A percentile compares a stretch with the other conserved stretches of the same genome.
Conservation (phyloP, 2,888 invertebrate species). For the Amorpha juglandis region DNA sequence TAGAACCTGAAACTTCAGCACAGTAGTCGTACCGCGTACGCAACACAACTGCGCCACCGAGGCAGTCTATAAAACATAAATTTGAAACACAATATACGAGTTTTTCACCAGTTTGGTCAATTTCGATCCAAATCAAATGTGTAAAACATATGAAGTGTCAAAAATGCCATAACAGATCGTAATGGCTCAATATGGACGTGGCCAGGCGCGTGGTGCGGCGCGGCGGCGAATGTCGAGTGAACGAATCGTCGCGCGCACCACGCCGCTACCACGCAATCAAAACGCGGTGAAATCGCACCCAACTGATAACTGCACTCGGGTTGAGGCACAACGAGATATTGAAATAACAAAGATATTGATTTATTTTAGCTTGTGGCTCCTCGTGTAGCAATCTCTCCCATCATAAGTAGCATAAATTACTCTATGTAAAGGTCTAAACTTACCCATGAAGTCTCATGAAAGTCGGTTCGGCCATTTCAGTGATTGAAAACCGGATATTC, state of each 20-base stretch:
- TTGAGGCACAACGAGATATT: conserved; percentile 37
- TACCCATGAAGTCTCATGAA: too few species aligned
- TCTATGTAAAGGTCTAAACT: too few species aligned
- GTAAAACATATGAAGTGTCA: conserved; percentile 14
- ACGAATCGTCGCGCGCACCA: conserved; percentile 39
- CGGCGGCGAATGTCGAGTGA: conserved; percentile 31
- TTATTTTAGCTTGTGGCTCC: too few species aligned
- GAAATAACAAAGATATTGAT: neutral
- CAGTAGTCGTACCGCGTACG: too few species aligned
- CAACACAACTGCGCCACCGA: too few species aligned
- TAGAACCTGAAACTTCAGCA: too few species aligned
- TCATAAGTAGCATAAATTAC: too few species aligned
- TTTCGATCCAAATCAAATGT: conserved; percentile 12
- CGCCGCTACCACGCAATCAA: conserved; percentile 63
- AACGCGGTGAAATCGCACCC: conserved; percentile 66
- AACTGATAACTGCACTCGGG: conserved; percentile 56
- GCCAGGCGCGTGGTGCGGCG: neutral
- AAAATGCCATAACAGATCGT: conserved; percentile 19
- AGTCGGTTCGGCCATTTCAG: too few species aligned
- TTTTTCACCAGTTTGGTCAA: conserved; percentile 9
- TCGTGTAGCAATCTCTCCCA: too few species aligned
- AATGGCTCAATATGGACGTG: conserved; percentile 22
- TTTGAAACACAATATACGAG: conserved; percentile 1
- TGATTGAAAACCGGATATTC: too few species aligned
- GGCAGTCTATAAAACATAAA: too few species aligned